Base-by-base conservation (phyloP, 1,140 invertebrate species). In the Aphis gossypii region DNA sequence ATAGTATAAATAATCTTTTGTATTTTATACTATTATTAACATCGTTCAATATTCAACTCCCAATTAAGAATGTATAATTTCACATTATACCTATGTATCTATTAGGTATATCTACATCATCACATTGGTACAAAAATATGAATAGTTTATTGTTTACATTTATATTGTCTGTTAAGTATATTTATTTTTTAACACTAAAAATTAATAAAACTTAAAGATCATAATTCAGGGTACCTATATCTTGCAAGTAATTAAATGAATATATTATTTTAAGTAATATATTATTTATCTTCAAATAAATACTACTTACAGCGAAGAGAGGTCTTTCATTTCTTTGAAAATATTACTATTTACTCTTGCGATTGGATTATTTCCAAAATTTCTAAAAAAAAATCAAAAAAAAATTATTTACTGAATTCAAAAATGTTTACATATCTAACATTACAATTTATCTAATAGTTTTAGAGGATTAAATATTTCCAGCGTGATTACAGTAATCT, bases 321-420 rank as follows among this genome's bases (percentile, higher is more conserved):
- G 48, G 14, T n/a, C 86, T 83, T 83, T 84, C 82, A 93, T 93
- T 38, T 48, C 46, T 2, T 21, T 60, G 25, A 84, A 93, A 44
- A 93, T 20, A 51, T 44, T 25, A 20, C 23, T n/a, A 6, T 86
- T 82, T 93, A 93, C 54, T n/a, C 35, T 48, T 14, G n/a, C 54
- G 14, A 93, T 51, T 41, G 92, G 92, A 56, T 93, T 93, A 44
- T 93, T 54, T 84, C 68, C 82, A 25, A 93, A n/a, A 18, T 25
- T 9, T 41, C 92, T 93, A 44, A 25, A 84, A 51, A 92, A 82
- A 82, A 86, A 44, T 35, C 35, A 84, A 86, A 30, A 30, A 25
- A 86, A 30, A 1, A 4, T 9, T 46, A 46, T 46, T 46, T 30
- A 46, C 21, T 84, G 38, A 18, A 46, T 46, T 51, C 25, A 84